Evolutionary conservation across 1,140 invertebrate genomes (phyloP).

Genomic region (Drosophila sturtevanti): DNA sequence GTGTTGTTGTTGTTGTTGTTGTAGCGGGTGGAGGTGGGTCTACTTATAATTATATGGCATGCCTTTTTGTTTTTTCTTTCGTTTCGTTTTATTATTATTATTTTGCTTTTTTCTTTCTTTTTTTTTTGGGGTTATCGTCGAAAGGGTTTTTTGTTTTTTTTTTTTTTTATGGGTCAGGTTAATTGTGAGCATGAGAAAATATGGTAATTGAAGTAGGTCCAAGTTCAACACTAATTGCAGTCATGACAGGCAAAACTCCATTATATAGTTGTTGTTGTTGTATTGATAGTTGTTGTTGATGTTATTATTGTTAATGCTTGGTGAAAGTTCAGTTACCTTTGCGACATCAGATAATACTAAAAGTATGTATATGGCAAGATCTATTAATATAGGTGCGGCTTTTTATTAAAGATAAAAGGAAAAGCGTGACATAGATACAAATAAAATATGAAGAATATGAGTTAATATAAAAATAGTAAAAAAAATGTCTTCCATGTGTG

Average conservation of each 20-base stretch:
- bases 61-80: conserved; percentile 35
- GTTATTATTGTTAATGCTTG: conserved; percentile 21
- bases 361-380: neutral
- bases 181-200: conserved; percentile 43
- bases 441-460: no score
- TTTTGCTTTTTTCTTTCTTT: conserved; percentile 8
- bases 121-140: conserved; percentile 33
- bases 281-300: conserved; percentile 2
- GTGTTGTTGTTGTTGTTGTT: neutral
- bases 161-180: conserved; percentile 40
- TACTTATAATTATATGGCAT: conserved; percentile 43
- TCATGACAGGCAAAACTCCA: conserved; percentile 42
- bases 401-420: neutral
- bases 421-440: no score
- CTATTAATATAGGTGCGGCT: neutral
- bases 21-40: neutral
- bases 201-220: conserved; percentile 50
- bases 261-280: conserved; percentile 18
- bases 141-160: conserved; percentile 21
- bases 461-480: no score
- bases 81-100: conserved; percentile 14
- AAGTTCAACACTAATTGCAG: conserved; percentile 36
- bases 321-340: conserved; percentile 53
- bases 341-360: conserved; percentile 12
- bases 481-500: no score